Evolutionary conservation across 2,113 vertebrate genomes (phyloP), one percentile per base, ranked within the genome.

Genomic region (Gulo gulo): DNA sequence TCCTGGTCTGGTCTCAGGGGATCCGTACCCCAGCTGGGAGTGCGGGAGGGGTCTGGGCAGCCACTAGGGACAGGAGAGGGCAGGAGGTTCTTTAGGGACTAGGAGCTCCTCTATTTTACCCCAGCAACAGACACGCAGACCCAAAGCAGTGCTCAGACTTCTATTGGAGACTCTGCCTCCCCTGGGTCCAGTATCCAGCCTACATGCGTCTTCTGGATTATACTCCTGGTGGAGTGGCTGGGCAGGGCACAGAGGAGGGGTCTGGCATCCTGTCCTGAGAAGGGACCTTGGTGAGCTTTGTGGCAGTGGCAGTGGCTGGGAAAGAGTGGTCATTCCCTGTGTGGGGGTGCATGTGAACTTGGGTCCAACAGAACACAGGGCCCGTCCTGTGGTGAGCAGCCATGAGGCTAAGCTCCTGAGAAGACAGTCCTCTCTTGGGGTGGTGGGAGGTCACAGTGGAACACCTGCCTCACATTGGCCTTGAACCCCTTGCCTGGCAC

Each of bases 91-190:
- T 73, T 78, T 36, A 26, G 24, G 55, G 73, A 59, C 24, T 21
- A 20, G 2, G n/a, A 50, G 45, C 6, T 1, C 79, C 31, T 50
- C 14, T 11, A 1, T 45, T n/a, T 57, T 23, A 79, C 85, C n/a
- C 36, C n/a, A 82, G 6, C 42, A 89, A 93, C 73, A 97, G 73
- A 97, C 93, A 94, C 81, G 39, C 55, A 94, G 67, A 96, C 69
- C 10, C 2, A 18, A 67, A 91, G 47, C 65, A 50, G 93, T 97
- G 96, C 36, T 97, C 71, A 97, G 63, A 55, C 79, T 82, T 98
- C 88, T 98, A 97, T 98, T 98, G 23, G 61, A 87, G 67, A 39
- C 57, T 52, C 36, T 4, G 26, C 88, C 59, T 52, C 82, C 12
- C 95, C 6, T 8, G 20, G 81, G 24, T 65, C n/a, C 8, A 34